Evolutionary conservation across 1,140 invertebrate genomes (phyloP).

Genomic region (Dendrolimus kikuchii): DNA sequence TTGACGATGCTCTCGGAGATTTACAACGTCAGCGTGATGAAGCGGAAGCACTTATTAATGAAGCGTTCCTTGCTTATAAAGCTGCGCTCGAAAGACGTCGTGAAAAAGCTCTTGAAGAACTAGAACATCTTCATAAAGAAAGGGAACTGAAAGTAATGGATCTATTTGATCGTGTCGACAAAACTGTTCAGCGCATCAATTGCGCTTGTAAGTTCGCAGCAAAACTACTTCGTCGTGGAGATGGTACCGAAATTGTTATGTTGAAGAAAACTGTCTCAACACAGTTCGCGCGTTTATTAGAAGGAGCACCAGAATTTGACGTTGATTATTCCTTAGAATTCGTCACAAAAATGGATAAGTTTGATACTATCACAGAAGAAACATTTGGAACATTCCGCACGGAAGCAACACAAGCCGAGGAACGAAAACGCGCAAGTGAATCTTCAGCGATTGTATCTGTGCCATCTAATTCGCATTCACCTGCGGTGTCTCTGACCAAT

Average conservation of each 20-base stretch:
- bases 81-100: slow-evolving; percentile 84
- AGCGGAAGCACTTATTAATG: slow-evolving; percentile 87
- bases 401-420: slow-evolving; percentile 73
- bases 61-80: slow-evolving; percentile 89
- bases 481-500: slow-evolving; percentile 61
- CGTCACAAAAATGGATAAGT: slow-evolving; percentile 84
- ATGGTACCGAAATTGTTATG: slow-evolving; percentile 86
- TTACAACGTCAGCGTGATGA: slow-evolving; percentile 88
- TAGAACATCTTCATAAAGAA: slow-evolving; percentile 86
- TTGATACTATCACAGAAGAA: slow-evolving; percentile 80
- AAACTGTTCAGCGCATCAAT: slow-evolving; percentile 86
- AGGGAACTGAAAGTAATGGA: slow-evolving; percentile 92
- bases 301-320: slow-evolving; percentile 85
- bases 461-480: slow-evolving; percentile 54
- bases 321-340: slow-evolving; percentile 86
- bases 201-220: slow-evolving; percentile 88
- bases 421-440: slow-evolving; percentile 66
- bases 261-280: slow-evolving; percentile 83
- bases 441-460: slow-evolving; percentile 80
- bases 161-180: slow-evolving; percentile 84
- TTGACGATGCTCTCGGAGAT: slow-evolving; percentile 87
- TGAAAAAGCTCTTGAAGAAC: slow-evolving; percentile 82
- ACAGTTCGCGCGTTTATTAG: slow-evolving; percentile 84
- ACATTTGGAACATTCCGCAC: slow-evolving; percentile 82
- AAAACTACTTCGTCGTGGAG: slow-evolving; percentile 85